A percentile compares a stretch with the other conserved stretches of the same genome.
These are phyloP conservation scores for Chorisops tibialis DNA, from an alignment of 2,888 invertebrate genomes.

Conservation along the genomic window DNA sequence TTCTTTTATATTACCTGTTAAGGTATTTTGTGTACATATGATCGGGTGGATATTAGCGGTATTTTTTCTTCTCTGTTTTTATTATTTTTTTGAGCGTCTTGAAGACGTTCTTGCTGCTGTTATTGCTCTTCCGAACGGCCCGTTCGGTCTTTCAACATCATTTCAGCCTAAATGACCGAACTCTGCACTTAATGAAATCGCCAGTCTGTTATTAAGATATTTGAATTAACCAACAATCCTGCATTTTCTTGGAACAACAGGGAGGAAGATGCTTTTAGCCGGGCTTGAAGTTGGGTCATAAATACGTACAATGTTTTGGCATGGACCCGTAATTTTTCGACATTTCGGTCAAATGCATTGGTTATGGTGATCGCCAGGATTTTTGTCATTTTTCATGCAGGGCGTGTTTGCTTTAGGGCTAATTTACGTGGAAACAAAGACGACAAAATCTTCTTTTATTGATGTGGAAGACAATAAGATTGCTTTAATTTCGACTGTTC, in stretches of 20 bases:
- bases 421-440: constrained; percentile 21
- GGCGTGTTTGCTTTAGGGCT: constrained; percentile 7
- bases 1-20: too few relatives aligned
- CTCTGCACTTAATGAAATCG: constrained; percentile 23
- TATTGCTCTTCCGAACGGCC: background rate
- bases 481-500: background rate
- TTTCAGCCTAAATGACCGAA: constrained; percentile 12
- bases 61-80: too few relatives aligned
- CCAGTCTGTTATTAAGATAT: constrained; percentile 27
- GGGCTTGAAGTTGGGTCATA: background rate
- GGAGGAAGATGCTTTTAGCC: constrained; percentile 11
- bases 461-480: constrained; percentile 14
- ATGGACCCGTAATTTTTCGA: constrained; percentile 14
- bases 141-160: background rate
- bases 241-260: constrained; percentile 10
- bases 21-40: constrained; percentile 9
- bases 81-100: background rate
- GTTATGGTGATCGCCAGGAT: constrained; percentile 7
- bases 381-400: background rate
- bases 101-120: background rate
- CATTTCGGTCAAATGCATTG: constrained; percentile 7
- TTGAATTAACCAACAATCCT: constrained; percentile 22
- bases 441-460: background rate
- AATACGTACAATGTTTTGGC: constrained; percentile 20
- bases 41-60: constrained; percentile 5